phyloP scores from a whole-genome alignment of 2,113 vertebrate genomes.

The Cryptotis parvus region DNA sequence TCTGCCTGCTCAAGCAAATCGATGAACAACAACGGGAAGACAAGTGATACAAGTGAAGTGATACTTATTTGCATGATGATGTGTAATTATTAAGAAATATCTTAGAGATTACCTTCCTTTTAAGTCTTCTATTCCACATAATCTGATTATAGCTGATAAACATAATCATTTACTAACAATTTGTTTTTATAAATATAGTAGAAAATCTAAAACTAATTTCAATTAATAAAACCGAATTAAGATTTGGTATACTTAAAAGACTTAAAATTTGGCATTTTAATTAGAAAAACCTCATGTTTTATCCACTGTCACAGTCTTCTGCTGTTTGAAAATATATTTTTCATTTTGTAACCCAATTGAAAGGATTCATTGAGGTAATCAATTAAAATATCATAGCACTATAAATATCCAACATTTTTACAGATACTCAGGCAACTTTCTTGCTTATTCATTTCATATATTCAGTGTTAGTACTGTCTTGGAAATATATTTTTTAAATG shows the following conservation, averaged over 20 bases:
- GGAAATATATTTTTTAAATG: neutral
- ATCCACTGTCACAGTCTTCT: neutral
- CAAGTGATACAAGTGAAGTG: no score
- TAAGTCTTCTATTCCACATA: no score
- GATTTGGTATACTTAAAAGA: no score
- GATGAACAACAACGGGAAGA: no score
- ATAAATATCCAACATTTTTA: neutral
- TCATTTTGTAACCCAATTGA: neutral
- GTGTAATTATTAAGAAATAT: neutral
- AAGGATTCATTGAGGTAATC: conserved; percentile 13
- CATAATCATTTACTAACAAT: no score
- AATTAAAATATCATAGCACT: neutral
- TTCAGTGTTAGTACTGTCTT: neutral
- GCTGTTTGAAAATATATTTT: neutral
- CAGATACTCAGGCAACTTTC: neutral
- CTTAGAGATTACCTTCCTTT: neutral
- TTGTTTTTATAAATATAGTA: no score
- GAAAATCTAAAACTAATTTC: no score
- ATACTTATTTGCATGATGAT: neutral
- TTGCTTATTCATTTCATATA: conserved; percentile 7
- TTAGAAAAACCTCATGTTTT: neutral
- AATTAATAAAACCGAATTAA: no score
- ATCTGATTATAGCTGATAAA: no score
- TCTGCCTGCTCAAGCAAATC: no score
- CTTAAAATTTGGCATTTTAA: neutral